These are phyloP conservation scores for Lithophane ornitopus DNA, from an alignment of 2,888 invertebrate genomes.

Conservation along the genomic window DNA sequence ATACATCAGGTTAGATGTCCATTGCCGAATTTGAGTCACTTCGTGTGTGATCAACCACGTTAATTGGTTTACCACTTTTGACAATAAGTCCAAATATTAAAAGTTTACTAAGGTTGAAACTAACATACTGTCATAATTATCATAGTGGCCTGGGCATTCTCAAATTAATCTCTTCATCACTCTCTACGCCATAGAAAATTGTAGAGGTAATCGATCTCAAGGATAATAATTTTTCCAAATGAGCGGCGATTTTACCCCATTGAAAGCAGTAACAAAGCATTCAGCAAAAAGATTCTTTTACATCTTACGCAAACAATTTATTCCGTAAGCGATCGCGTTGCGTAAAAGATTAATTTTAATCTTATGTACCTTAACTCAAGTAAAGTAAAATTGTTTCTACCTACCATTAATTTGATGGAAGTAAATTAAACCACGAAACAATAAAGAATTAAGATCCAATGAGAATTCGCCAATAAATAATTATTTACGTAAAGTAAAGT, in stretches of 20 bases:
- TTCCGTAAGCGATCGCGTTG: constrained; percentile 37
- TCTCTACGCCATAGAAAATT: no score
- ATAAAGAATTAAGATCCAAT: constrained; percentile 56
- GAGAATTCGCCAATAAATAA: constrained; percentile 55
- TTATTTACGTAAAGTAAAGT: constrained; percentile 38
- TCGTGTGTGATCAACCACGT: neutral
- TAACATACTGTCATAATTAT: neutral
- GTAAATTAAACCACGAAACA: constrained; percentile 58
- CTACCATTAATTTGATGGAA: constrained; percentile 55
- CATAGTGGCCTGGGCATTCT: neutral
- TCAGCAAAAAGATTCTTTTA: constrained; percentile 40
- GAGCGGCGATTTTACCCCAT: constrained; percentile 24
- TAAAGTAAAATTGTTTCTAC: constrained; percentile 50
- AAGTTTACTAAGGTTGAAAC: neutral
- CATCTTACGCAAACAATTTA: constrained; percentile 45
- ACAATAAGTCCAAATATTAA: no score
- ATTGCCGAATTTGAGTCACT: neutral
- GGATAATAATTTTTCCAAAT: constrained; percentile 22
- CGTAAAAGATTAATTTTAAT: constrained; percentile 51
- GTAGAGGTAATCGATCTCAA: neutral
- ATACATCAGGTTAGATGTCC: neutral
- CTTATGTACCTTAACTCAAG: constrained; percentile 31
- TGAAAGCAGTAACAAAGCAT: constrained; percentile 34
- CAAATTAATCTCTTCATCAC: neutral
- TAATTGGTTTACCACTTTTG: neutral